Conservation (phyloP, 2,888 invertebrate genomes). For the Poecilus cupreus region DNA sequence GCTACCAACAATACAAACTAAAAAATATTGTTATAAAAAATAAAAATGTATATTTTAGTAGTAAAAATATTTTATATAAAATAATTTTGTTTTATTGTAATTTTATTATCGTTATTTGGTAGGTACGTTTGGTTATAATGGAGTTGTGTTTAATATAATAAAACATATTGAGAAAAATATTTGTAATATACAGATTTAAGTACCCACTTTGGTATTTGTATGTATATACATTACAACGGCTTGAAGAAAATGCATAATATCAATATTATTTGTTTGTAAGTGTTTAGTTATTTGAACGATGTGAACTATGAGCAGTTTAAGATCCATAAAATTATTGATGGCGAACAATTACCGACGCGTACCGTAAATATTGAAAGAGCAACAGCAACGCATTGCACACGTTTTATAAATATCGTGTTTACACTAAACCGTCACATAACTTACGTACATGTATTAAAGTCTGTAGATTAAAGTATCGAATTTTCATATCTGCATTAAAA, state of each 20-base stretch:
- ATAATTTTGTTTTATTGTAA: too few species aligned
- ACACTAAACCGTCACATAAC: conserved; percentile 36
- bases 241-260: background rate
- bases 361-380: conserved; percentile 26
- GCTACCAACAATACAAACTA: too few species aligned
- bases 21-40: too few species aligned
- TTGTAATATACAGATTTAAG: too few species aligned
- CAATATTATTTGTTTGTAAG: background rate
- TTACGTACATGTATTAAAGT: background rate
- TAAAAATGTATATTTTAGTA: too few species aligned
- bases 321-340: conserved; percentile 16
- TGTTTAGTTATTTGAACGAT: conserved; percentile 18
- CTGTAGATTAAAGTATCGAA: conserved; percentile 38
- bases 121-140: too few species aligned
- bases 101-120: too few species aligned
- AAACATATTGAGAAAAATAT: too few species aligned
- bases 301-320: background rate
- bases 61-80: too few species aligned
- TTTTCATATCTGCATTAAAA: conserved; percentile 49
- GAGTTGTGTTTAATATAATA: too few species aligned
- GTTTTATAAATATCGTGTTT: conserved; percentile 35
- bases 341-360: background rate
- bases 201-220: too few species aligned
- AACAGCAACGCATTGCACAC: background rate
- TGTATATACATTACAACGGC: too few species aligned